phyloP scores from a whole-genome alignment of 2,888 invertebrate species.

The Bibio marci region DNA sequence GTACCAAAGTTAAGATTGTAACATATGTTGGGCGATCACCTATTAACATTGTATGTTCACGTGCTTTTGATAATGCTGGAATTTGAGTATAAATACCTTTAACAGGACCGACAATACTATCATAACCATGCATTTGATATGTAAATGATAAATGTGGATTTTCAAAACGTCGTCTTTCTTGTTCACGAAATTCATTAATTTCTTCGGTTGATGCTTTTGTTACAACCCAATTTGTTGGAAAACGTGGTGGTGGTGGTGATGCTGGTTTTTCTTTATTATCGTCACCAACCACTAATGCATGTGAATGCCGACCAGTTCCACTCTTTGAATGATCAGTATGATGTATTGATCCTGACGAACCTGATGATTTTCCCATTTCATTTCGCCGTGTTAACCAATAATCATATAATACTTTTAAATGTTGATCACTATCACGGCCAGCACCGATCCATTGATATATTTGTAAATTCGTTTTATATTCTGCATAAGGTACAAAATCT shows the following conservation, averaged over 20 bases:
- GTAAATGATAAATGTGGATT: slow-evolving; percentile 86
- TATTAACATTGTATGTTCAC: slow-evolving; percentile 70
- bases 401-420: slow-evolving; percentile 54
- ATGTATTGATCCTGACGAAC: slow-evolving; percentile 17
- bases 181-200: slow-evolving; percentile 53
- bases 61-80: slow-evolving; percentile 40
- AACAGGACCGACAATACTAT: slow-evolving; percentile 66
- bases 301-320: background rate
- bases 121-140: slow-evolving; percentile 73
- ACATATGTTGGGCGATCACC: slow-evolving; percentile 78
- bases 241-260: slow-evolving; percentile 40
- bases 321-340: slow-evolving; percentile 1
- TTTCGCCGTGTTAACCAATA: slow-evolving; percentile 57
- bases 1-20: slow-evolving; percentile 75
- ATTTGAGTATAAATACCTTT: slow-evolving; percentile 59
- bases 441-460: slow-evolving; percentile 75
- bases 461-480: slow-evolving; percentile 55
- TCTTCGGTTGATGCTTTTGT: slow-evolving; percentile 62
- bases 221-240: slow-evolving; percentile 69
- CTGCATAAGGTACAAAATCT: slow-evolving; percentile 77
- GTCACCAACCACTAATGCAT: no score
- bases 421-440: slow-evolving; percentile 72
- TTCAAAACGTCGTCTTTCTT: slow-evolving; percentile 71
- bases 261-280: slow-evolving; percentile 29
- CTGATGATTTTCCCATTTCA: slow-evolving; percentile 23